Percentiles rank a stretch among this genome's conserved stretches.
Conservation (phyloP, 2,888 invertebrate species). For the Hermaeophaga mercurialis region DNA sequence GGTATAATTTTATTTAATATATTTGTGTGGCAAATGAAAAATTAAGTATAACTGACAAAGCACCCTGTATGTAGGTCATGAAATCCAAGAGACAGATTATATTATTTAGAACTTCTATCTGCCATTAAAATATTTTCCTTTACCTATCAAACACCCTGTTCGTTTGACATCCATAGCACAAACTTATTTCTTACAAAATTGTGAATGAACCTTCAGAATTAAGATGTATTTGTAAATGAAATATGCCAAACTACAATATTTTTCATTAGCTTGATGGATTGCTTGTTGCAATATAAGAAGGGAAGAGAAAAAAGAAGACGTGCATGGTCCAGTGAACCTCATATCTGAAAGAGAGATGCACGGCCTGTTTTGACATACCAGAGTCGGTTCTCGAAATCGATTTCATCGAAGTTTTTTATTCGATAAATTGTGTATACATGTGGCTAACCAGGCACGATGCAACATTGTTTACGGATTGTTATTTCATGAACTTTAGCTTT, state of each 20-base stretch:
- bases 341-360: conserved; percentile 40
- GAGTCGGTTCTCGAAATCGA: conserved; percentile 42
- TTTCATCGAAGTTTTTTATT: conserved; percentile 43
- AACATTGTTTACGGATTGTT: conserved; percentile 28
- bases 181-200: too few relatives aligned
- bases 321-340: conserved; percentile 33
- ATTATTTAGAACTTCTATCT: too few relatives aligned
- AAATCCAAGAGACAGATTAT: too few relatives aligned
- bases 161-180: too few relatives aligned
- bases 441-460: conserved; percentile 28
- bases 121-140: too few relatives aligned
- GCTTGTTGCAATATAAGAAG: conserved; percentile 1
- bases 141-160: too few relatives aligned
- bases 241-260: background rate
- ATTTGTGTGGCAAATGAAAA: too few relatives aligned
- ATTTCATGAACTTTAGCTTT: conserved; percentile 22
- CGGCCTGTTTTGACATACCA: conserved; percentile 46
- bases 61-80: too few relatives aligned
- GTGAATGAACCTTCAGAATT: too few relatives aligned
- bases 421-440: conserved; percentile 28
- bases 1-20: too few relatives aligned
- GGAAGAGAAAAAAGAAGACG: conserved; percentile 18
- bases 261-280: background rate
- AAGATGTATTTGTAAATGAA: too few relatives aligned
- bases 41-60: too few relatives aligned